Conservation (phyloP, 2,113 vertebrate species). For the Pygoscelis adeliae region DNA sequence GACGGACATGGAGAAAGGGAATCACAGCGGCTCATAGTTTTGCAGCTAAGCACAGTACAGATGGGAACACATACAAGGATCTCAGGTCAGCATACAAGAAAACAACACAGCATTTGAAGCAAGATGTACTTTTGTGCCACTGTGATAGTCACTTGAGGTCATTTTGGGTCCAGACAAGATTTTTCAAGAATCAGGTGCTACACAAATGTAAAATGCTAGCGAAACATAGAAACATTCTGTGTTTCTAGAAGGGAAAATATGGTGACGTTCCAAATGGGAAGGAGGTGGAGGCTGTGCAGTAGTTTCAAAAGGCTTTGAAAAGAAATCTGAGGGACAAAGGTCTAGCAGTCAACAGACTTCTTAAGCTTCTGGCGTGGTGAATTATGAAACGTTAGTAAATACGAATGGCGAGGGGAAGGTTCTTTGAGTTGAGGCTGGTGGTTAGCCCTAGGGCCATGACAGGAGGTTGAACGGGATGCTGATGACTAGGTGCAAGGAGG, state of each 20-base stretch:
- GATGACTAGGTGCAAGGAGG: not conserved
- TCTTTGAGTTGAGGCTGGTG: not conserved
- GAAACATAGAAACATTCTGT: not conserved
- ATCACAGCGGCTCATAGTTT: not conserved
- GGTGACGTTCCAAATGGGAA: not conserved
- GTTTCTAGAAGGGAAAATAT: not conserved
- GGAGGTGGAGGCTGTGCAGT: not conserved
- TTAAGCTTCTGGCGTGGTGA: not conserved
- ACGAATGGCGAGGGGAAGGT: not conserved
- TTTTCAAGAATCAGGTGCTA: not conserved
- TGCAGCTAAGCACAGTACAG: not conserved
- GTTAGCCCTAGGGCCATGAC: not conserved
- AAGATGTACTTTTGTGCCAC: not conserved
- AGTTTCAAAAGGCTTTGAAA: not conserved
- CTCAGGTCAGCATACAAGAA: not conserved
- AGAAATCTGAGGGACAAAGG: not conserved
- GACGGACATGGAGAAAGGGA: not conserved
- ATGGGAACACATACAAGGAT: not conserved
- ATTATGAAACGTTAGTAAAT: not conserved
- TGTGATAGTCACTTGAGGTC: not conserved
- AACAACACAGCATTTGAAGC: not conserved
- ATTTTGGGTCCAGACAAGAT: not conserved
- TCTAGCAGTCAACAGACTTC: not conserved
- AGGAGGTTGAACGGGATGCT: not conserved
- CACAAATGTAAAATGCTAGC: not conserved